Percentiles rank a stretch among this genome's conserved stretches.
phyloP scores from a whole-genome alignment of 2,113 vertebrate species.

The Litocranius walleri region DNA sequence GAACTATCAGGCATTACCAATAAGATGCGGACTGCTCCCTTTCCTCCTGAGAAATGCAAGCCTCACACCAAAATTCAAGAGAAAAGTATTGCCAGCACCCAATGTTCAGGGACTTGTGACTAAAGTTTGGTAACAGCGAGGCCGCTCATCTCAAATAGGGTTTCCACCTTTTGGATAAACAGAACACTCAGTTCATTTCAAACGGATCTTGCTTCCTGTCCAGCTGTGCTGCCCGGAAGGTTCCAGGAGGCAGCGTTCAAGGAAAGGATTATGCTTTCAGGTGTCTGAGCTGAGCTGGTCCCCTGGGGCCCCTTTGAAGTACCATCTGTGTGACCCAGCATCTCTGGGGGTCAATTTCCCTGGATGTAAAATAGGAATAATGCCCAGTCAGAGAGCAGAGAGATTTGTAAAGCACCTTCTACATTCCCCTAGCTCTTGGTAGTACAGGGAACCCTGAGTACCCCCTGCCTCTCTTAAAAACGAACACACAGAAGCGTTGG shows the following conservation, averaged over 20 bases:
- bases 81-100: no score
- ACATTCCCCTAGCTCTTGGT: rapidly evolving
- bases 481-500: rapidly evolving
- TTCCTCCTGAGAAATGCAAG: background rate
- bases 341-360: background rate
- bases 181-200: background rate
- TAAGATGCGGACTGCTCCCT: background rate
- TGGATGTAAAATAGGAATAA: background rate
- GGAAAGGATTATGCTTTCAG: background rate
- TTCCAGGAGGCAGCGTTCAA: background rate
- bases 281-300: background rate
- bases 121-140: background rate
- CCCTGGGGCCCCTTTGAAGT: background rate
- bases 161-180: background rate
- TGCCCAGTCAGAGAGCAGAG: background rate
- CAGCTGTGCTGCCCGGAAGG: background rate
- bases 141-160: background rate
- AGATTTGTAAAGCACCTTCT: background rate
- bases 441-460: background rate
- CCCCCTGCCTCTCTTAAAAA: background rate
- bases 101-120: background rate
- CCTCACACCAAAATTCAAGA: no score
- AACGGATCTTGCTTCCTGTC: background rate
- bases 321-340: background rate
- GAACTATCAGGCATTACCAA: background rate